Evolutionary conservation across 2,888 invertebrate species (phyloP).

Genomic region (Erebia epiphron): DNA sequence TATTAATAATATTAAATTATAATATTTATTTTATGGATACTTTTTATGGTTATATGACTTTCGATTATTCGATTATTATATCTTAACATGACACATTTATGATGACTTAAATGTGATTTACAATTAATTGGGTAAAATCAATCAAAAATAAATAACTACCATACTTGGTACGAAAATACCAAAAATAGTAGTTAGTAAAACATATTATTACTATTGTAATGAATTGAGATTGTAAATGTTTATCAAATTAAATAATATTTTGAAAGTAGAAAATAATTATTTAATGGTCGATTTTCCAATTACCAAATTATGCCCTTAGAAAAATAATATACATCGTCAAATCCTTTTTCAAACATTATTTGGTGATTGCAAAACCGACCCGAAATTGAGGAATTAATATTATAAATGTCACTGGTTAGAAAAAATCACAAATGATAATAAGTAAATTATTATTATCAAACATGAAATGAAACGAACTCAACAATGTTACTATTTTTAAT

Average conservation of each 20-base stretch:
- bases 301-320: neutral
- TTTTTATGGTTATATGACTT: neutral
- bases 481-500: neutral
- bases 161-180: neutral
- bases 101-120: neutral
- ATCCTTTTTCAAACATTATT: neutral
- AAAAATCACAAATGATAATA: conserved; percentile 23
- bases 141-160: neutral
- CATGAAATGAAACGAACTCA: neutral
- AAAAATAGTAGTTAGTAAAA: neutral
- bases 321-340: neutral
- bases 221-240: conserved; percentile 14
- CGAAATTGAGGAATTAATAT: conserved; percentile 2
- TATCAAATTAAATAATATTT: neutral
- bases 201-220: conserved; percentile 5
- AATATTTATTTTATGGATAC: no score
- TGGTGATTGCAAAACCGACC: no score
- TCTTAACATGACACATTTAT: neutral
- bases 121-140: neutral
- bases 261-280: neutral
- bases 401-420: conserved; percentile 33
- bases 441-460: conserved; percentile 31
- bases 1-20: no score
- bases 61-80: neutral
- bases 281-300: neutral